A percentile compares a stretch with the other conserved stretches of the same genome.
Conservation (phyloP, 2,113 vertebrate genomes). For the Edolisoma coerulescens region DNA sequence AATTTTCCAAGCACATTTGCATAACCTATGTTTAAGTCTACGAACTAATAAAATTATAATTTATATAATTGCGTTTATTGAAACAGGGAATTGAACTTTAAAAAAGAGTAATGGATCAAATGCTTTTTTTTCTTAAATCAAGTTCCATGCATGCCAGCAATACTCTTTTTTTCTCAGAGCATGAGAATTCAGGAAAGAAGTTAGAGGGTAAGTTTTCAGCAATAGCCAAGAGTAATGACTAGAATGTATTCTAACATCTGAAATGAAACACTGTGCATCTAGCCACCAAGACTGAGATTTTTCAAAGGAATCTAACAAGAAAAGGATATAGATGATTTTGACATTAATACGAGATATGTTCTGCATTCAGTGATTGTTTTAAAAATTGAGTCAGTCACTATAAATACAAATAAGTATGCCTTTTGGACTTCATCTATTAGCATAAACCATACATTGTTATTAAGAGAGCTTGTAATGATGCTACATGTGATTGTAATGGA, state of each 20-base stretch:
- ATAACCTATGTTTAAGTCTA: neutral
- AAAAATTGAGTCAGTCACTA: neutral
- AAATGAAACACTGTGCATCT: neutral
- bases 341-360: neutral
- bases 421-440: neutral
- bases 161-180: neutral
- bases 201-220: neutral
- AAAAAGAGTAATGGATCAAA: neutral
- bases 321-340: neutral
- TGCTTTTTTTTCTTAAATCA: neutral
- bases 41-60: neutral
- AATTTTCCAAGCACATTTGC: neutral
- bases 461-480: neutral
- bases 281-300: neutral
- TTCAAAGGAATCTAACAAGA: neutral
- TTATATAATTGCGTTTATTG: neutral
- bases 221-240: neutral
- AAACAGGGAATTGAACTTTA: neutral
- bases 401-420: neutral
- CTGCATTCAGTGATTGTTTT: neutral
- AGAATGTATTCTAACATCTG: neutral
- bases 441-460: neutral
- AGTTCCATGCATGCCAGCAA: neutral
- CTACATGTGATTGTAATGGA: neutral
- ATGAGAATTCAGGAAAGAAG: neutral